These are phyloP conservation scores for Drosophila incognita DNA, from an alignment of 2,888 invertebrate genomes.

Conservation along the genomic window DNA sequence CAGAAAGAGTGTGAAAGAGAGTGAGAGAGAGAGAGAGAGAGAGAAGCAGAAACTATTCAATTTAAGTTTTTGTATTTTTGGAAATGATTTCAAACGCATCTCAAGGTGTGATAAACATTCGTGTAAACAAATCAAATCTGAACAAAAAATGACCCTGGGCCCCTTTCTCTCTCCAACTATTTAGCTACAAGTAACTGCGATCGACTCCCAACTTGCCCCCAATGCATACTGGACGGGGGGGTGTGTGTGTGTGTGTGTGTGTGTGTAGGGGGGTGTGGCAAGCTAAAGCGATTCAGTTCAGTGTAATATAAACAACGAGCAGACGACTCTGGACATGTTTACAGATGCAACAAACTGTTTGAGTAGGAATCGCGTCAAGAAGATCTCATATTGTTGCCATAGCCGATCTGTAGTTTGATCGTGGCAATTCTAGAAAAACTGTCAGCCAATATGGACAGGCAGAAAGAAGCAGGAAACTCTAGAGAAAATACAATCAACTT, in stretches of 20 bases:
- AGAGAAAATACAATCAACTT: not conserved
- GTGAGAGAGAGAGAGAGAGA: not conserved
- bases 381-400: not conserved
- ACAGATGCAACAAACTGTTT: not conserved
- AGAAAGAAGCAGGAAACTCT: not conserved
- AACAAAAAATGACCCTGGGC: conserved; percentile 25
- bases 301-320: conserved; percentile 25
- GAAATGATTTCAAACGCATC: conserved; percentile 79
- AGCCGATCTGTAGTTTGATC: not conserved
- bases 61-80: conserved; percentile 63
- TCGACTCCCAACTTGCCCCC: not conserved
- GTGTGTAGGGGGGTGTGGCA: not conserved
- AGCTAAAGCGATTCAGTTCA: not conserved
- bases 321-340: conserved; percentile 15
- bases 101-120: conserved; percentile 77
- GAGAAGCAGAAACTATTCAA: conserved; percentile 1
- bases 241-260: not conserved
- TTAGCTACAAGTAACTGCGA: conserved; percentile 10
- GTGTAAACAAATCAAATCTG: conserved; percentile 71
- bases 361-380: not conserved
- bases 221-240: not conserved
- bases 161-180: not conserved
- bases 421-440: not conserved
- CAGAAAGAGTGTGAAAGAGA: not conserved
- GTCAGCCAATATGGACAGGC: not conserved